Evolutionary conservation across 2,888 invertebrate species (phyloP).

Genomic region (Drosophila ezoana): DNA sequence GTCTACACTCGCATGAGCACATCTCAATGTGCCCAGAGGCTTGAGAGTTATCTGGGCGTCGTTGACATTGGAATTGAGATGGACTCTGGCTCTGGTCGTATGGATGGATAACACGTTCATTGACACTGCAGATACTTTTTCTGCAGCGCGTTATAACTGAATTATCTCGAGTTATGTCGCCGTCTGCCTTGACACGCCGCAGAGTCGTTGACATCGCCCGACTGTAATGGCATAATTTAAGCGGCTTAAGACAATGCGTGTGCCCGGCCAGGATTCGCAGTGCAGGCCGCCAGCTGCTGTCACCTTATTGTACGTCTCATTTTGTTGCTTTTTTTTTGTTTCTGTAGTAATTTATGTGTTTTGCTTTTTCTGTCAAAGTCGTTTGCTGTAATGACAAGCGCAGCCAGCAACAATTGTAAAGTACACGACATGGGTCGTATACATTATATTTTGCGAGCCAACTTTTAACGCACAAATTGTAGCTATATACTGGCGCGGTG

Average conservation of each 20-base stretch:
- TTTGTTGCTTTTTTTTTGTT: slow-evolving; percentile 19
- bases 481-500: slow-evolving; percentile 1
- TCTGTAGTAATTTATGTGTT: slow-evolving; percentile 45
- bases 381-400: slow-evolving; percentile 71
- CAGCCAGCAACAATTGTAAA: slow-evolving; percentile 73
- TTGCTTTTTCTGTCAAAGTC: slow-evolving; percentile 58
- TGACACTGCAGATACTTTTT: slow-evolving; percentile 38
- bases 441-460: slow-evolving; percentile 60
- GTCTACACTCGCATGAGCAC: slow-evolving; percentile 5
- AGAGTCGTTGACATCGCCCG: slow-evolving; percentile 65
- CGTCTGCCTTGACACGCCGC: slow-evolving; percentile 35
- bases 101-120: slow-evolving; percentile 43
- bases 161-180: slow-evolving; percentile 71
- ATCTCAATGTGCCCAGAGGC: slow-evolving; percentile 2
- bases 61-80: slow-evolving; percentile 32
- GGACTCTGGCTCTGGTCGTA: slow-evolving; percentile 4
- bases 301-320: slow-evolving; percentile 26
- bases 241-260: slow-evolving; percentile 64
- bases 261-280: slow-evolving; percentile 17
- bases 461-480: slow-evolving; percentile 58
- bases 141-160: slow-evolving; percentile 63
- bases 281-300: slow-evolving; percentile 56
- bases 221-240: slow-evolving; percentile 64
- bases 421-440: slow-evolving; percentile 69
- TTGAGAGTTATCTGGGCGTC: slow-evolving; percentile 33